Base-by-base conservation (phyloP, 2,888 invertebrate species). In the Entomobrya proxima region DNA sequence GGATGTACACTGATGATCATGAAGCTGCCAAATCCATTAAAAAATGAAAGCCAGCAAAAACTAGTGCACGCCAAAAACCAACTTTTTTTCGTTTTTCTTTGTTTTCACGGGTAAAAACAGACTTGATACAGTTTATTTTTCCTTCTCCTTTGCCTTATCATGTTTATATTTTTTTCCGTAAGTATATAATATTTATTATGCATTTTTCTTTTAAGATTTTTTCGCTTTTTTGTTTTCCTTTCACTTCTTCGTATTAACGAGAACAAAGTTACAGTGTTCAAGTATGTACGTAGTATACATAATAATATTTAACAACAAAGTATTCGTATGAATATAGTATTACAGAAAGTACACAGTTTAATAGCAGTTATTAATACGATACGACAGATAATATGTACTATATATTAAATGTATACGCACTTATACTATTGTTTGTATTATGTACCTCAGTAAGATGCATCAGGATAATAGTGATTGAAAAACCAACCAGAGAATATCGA, bases 81-180 rank as follows among this genome's bases (percentile, higher is more conserved):
- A 44, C 44, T 44, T 21, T 21, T 44, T 18, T 4, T 24, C 27
- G 30, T 50, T 79, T 40, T 81, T 50, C 21, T 15, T 64, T 64
- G 30, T 55, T 69, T 69, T 83, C 83, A 77, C 77, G 77, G 83
- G 67, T 83, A 83, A 83, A 83, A 83, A 77, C 77, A 83, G 82
- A 83, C 83, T 67, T 64, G 55, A 77, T 77, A 44, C 47, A 67
- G 50, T 83, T 83, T 40, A 55, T 79, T 76, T 83, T 83, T 55
- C 52, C 37, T 76, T 52, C 69, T 76, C 55, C 18, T 61, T 67
- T 40, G 55, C 27, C 55, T 44, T 44, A 44, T 37, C 55, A 24
- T 55, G 11, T 40, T 67, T 44, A 67, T 3, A 2, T 11, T 67
- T 37, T 9, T 11, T 67, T 3, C 21, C 21, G 32, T 61, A 74